Evolutionary conservation across 2,797 vertebrate genomes (phyloP), one percentile per base, ranked within the genome.

Genomic region (Paedocypris micromegethes): DNA sequence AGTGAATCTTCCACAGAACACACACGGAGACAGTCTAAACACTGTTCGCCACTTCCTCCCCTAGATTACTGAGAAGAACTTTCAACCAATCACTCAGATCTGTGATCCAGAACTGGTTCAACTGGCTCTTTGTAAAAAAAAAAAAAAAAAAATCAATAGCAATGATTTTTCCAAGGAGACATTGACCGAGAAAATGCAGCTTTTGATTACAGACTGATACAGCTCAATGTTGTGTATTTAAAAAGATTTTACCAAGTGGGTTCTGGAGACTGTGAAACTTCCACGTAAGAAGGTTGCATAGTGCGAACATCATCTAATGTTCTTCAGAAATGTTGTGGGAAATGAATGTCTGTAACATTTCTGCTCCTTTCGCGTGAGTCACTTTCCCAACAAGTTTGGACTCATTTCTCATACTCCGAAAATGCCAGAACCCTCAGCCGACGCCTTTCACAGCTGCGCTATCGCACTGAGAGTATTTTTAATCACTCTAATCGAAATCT

Each of bases 331-430:
- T 23, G 23, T 23, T 23, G 23, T 23, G 23, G 23, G 23, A 23
- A 23, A 23, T 23, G 1, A 23, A 23, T 23, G 23, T 23, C 23
- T 23, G 23, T 23, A 23, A 23, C 23, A 23, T 23, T 23, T 23
- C 23, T 23, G 23, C 23, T 23, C 1, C 23, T 23, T 51, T 43
- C 64, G 37, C 68, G 62, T 52, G 54, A 72, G 62, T 64, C 73
- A 71, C 48, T 70, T 64, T 40, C 67, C 70, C 40, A 73, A 72
- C 77, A 83, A 75, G 83, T 85, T 79, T 70, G 68, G 64, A 76
- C 79, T 70, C 69, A 74, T 75, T 78, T 76, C 55, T 65, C 6
- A 40, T 77, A 51, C 72, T 66, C 59, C 68, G 43, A 52, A 70
- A 77, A 77, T 58, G 61, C 59, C 75, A 78, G 37, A 65, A 57